phyloP scores from a whole-genome alignment of 2,888 invertebrate species.

The Apodemia mormo region DNA sequence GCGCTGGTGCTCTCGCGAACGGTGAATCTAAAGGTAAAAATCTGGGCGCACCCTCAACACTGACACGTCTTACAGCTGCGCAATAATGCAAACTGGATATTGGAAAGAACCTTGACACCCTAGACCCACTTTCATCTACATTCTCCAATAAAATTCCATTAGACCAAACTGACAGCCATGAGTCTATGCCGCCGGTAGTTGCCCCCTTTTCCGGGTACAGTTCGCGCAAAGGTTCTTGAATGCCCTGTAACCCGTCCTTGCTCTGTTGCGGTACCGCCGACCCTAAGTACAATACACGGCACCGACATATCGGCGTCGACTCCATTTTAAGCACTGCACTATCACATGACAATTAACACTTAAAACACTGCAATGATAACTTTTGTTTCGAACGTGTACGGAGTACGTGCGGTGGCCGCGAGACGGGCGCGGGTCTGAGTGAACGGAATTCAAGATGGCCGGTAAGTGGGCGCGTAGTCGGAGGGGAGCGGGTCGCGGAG shows the following conservation, averaged over 20 bases:
- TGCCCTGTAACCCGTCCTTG: conserved; percentile 98
- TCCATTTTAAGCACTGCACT: conserved; percentile 81
- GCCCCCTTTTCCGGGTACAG: conserved; percentile 97
- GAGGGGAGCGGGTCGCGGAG: conserved; percentile 42
- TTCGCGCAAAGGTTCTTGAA: conserved; percentile 97
- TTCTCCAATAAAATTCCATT: conserved; percentile 97
- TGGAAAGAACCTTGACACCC: conserved; percentile 97
- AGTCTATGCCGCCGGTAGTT: conserved; percentile 94
- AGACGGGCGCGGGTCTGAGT: conserved; percentile 75
- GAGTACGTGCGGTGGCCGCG: conserved; percentile 67
- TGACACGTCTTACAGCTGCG: conserved; percentile 95
- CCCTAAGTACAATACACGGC: conserved; percentile 97
- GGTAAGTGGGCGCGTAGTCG: conserved; percentile 43
- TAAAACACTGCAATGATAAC: conserved; percentile 53
- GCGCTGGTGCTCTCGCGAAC: conserved; percentile 95
- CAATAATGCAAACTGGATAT: conserved; percentile 97
- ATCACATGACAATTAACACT: conserved; percentile 71
- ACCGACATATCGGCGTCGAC: conserved; percentile 97
- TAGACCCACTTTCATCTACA: conserved; percentile 96
- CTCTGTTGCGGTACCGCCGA: conserved; percentile 98
- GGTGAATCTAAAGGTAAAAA: conserved; percentile 98
- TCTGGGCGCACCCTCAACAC: conserved; percentile 88
- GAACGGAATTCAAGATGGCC: conserved; percentile 80
- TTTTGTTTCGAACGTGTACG: conserved; percentile 49
- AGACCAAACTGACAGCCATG: conserved; percentile 98